phyloP scores from a whole-genome alignment of 2,797 vertebrate species.

The Coregonus sp. region DNA sequence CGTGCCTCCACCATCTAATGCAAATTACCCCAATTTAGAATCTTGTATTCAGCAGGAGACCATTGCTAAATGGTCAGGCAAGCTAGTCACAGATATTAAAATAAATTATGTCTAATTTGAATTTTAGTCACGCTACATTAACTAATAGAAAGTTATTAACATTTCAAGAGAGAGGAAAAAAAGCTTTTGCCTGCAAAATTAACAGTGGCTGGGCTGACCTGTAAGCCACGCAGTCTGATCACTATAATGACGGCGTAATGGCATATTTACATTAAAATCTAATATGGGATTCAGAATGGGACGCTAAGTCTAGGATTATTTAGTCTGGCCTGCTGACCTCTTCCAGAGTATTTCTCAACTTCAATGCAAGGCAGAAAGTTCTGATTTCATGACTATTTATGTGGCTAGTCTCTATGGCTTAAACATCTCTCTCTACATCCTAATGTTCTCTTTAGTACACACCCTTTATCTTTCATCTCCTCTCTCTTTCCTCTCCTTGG shows the following conservation, averaged over 20 bases:
- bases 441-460: slow-evolving; percentile 80
- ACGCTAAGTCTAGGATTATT: slow-evolving; percentile 99
- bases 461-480: slow-evolving; percentile 83
- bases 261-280: slow-evolving; percentile 99
- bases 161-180: slow-evolving; percentile 94
- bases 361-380: slow-evolving; percentile 98
- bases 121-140: slow-evolving; percentile 99
- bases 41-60: slow-evolving; percentile 97
- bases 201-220: slow-evolving; percentile 99
- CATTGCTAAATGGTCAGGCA: slow-evolving; percentile 98
- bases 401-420: slow-evolving; percentile 81
- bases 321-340: slow-evolving; percentile 98
- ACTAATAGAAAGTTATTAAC: slow-evolving; percentile 99
- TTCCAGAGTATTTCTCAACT: slow-evolving; percentile 91
- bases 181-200: slow-evolving; percentile 99
- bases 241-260: slow-evolving; percentile 99
- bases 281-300: slow-evolving; percentile 99
- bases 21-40: slow-evolving; percentile 98
- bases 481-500: slow-evolving; percentile 66
- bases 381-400: slow-evolving; percentile 99
- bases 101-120: slow-evolving; percentile 99
- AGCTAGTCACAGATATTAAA: slow-evolving; percentile 99
- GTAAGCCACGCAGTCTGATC: slow-evolving; percentile 97
- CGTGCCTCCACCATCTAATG: slow-evolving; percentile 88
- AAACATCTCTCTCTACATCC: slow-evolving; percentile 75